Evolutionary conservation across 2,113 vertebrate genomes (phyloP).

Genomic region (Rhinolophus sinicus): DNA sequence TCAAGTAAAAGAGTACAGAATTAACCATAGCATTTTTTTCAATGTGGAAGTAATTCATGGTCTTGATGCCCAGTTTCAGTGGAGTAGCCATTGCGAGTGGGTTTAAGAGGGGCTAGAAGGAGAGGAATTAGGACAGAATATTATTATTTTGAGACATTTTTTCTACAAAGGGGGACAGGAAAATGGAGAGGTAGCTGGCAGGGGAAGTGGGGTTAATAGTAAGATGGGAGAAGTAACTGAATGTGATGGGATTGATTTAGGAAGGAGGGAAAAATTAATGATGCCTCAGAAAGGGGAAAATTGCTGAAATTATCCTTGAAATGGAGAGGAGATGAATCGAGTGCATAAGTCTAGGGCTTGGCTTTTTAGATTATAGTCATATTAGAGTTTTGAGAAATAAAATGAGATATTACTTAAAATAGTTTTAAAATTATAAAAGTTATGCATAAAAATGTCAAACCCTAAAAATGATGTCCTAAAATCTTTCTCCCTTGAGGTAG

Average conservation of each 20-base stretch:
- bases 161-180: not conserved
- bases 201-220: not conserved
- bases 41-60: not conserved
- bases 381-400: not conserved
- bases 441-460: not conserved
- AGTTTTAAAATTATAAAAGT: not conserved
- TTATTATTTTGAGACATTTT: not conserved
- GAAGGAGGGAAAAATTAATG: not conserved
- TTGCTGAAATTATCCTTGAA: not conserved
- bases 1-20: not conserved
- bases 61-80: not conserved
- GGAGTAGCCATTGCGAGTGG: not conserved
- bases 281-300: not conserved
- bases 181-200: not conserved
- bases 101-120: not conserved
- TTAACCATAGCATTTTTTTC: not conserved
- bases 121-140: not conserved
- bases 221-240: not conserved
- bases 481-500: not conserved
- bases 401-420: not conserved
- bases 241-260: not conserved
- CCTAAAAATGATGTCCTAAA: not conserved
- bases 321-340: not conserved
- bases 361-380: not conserved
- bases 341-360: not conserved